Percentiles rank a stretch among this genome's conserved stretches.
phyloP scores from a whole-genome alignment of 2,797 vertebrate genomes.

The Leptoclinus maculatus region DNA sequence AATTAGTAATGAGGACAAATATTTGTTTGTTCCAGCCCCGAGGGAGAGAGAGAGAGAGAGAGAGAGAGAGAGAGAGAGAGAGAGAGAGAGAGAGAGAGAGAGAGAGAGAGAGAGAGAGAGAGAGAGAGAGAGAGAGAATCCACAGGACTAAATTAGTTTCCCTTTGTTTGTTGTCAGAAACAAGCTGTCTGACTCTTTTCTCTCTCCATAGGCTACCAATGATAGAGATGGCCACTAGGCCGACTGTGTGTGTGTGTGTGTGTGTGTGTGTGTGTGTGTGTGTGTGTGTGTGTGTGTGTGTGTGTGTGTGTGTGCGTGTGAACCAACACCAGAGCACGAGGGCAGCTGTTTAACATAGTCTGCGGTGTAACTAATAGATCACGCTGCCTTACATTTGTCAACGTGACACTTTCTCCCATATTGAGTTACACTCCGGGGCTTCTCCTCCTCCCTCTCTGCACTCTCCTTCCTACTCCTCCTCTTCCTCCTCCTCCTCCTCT shows the following conservation, averaged over 20 bases:
- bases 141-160: conserved; percentile 78
- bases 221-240: conserved; percentile 47
- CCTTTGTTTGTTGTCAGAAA: conserved; percentile 68
- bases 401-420: conserved; percentile 83
- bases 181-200: conserved; percentile 48
- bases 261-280: not conserved
- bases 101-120: conserved; percentile 7
- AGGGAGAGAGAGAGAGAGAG: conserved; percentile 50
- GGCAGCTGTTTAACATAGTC: conserved; percentile 84
- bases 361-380: conserved; percentile 83
- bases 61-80: conserved; percentile 7
- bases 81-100: conserved; percentile 19
- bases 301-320: conserved; percentile 30
- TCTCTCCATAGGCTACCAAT: conserved; percentile 50
- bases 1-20: conserved; percentile 99
- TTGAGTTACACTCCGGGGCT: conserved; percentile 84
- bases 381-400: conserved; percentile 83
- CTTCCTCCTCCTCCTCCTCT: conserved; percentile 36
- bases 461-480: conserved; percentile 39
- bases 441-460: conserved; percentile 36
- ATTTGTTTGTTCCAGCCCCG: conserved; percentile 88
- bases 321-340: conserved; percentile 56
- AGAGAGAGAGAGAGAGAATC: conserved; percentile 24
- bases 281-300: conserved; percentile 41
- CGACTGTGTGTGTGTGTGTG: conserved; percentile 33